Base-by-base conservation (phyloP, 2,888 invertebrate species). In the Tipula helvola region DNA sequence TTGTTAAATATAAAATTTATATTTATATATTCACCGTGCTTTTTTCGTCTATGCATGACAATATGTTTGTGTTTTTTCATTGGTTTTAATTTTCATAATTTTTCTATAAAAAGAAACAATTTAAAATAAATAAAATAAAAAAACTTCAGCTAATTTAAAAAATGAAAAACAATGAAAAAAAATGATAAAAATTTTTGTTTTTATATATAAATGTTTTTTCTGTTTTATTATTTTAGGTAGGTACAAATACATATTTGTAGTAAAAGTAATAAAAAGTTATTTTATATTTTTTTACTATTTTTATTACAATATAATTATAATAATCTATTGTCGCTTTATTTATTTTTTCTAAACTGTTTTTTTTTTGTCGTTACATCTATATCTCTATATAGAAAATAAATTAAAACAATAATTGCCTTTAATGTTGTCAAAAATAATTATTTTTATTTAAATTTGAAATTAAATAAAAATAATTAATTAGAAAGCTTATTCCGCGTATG, bases 181-280 rank as follows among this genome's bases (percentile, higher is more conserved):
- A 36, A 83, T 83, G 83, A 83, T 83, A 83, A 83, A 83, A 83
- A 83, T 71, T 86, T 71, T 57, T 86, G 86, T 86, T 86, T 85
- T 85, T 83, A 83, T 36, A 83, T 86, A 86, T 86, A 57, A 57
- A 57, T 86, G 57, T 86, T 52, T 86, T 86, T 87, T 86, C 87
- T 86, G 84, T 87, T 87, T 87, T 57, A 57, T 57, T 57, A 57
- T 57, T 57, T 87, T 87, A 87, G 87, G 87, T 87, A 87, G 87
- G 87, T 87, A 87, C 86, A 86, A 87, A 86, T 47, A 86, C 39
- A 36, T 36, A 36, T 28, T 44, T 44, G 18, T 44, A 44, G 8
- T 86, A 83, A 84, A 39, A 85, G 36, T 52, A 86, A 12, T 87
- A 87, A 86, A 52, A 44, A 44, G 10, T 44, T 44, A 44, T 83